Evolutionary conservation across 2,888 invertebrate species (phyloP).

Genomic region (Tribolium freemani): DNA sequence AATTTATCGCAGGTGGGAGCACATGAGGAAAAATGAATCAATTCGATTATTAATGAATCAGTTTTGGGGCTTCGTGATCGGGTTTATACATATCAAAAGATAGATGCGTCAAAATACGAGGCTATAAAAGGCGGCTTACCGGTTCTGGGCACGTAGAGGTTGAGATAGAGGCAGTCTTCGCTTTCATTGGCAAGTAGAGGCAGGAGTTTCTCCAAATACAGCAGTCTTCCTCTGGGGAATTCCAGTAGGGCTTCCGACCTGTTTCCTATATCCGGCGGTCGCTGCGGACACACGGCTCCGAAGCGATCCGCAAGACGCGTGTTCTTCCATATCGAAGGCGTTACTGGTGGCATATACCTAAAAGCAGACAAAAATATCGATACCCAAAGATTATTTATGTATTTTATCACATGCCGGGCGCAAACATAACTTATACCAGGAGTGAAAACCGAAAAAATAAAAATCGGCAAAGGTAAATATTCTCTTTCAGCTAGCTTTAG

Average conservation of each 20-base stretch:
- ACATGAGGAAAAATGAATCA: conserved; percentile 8
- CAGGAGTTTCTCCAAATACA: conserved; percentile 86
- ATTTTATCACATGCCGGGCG: background rate
- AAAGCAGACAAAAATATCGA: conserved; percentile 10
- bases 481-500: too few relatives aligned
- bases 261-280: conserved; percentile 75
- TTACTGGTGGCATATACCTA: conserved; percentile 95
- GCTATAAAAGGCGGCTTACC: conserved; percentile 68
- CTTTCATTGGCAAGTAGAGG: conserved; percentile 92
- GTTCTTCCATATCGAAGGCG: conserved; percentile 89
- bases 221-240: conserved; percentile 87
- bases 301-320: conserved; percentile 85
- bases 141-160: conserved; percentile 92
- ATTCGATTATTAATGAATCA: background rate
- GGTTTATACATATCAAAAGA: too few relatives aligned
- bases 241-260: conserved; percentile 76
- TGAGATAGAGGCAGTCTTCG: conserved; percentile 98
- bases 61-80: too few relatives aligned
- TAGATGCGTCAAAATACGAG: too few relatives aligned
- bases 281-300: conserved; percentile 91
- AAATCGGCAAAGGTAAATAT: too few relatives aligned
- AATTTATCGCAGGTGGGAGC: background rate
- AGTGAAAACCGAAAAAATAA: background rate
- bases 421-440: background rate
- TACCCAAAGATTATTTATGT: background rate